Conservation (phyloP, 2,113 vertebrate genomes). For the Pteruthius melanotis region DNA sequence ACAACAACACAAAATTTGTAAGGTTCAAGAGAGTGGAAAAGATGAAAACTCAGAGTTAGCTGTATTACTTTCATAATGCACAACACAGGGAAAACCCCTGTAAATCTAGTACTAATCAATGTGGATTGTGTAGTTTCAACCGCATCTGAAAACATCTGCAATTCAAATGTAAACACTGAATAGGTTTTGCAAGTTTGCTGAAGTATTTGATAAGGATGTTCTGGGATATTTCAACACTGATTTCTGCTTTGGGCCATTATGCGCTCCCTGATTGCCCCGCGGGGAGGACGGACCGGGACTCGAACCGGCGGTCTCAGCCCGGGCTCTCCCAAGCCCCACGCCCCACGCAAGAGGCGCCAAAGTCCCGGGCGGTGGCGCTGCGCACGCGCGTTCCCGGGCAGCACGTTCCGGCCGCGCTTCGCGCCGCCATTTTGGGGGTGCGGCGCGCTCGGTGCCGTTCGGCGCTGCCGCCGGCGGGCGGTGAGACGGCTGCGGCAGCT, state of each 20-base stretch:
- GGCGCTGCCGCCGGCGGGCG: fast-evolving
- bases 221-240: not conserved
- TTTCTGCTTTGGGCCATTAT: not conserved
- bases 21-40: not conserved
- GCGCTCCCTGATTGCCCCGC: not conserved
- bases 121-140: not conserved
- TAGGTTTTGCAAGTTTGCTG: not conserved
- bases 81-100: not conserved
- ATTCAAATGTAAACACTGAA: not conserved
- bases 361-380: fast-evolving
- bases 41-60: not conserved
- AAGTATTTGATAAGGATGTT: not conserved
- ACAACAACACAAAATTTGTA: not conserved
- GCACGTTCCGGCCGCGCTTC: fast-evolving
- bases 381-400: fast-evolving
- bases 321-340: fast-evolving
- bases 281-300: not conserved
- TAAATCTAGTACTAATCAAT: not conserved
- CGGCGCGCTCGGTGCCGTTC: fast-evolving
- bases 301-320: fast-evolving
- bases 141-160: not conserved
- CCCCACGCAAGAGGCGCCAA: fast-evolving
- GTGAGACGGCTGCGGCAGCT: not conserved
- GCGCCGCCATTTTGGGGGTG: constrained; percentile 16
- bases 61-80: not conserved